Conservation (phyloP, 2,888 invertebrate species). For the Machimus atricapillus region DNA sequence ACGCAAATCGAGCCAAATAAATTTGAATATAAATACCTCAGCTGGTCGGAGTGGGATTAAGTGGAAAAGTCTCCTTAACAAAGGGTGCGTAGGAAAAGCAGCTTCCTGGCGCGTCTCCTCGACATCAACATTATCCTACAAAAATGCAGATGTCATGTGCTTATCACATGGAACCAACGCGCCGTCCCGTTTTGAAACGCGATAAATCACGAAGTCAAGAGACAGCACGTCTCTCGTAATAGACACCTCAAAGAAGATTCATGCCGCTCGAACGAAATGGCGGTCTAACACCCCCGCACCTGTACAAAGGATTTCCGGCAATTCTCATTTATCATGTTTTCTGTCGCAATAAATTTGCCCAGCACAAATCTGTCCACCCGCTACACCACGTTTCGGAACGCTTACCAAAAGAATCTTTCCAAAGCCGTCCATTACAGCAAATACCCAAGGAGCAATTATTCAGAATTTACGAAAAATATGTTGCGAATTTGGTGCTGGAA, state of each 20-base stretch:
- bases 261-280: not conserved
- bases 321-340: conserved; percentile 45
- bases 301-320: conserved; percentile 9
- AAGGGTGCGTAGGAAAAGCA: not conserved
- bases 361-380: conserved; percentile 35
- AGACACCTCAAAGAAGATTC: conserved; percentile 30
- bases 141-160: conserved; percentile 35
- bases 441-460: conserved; percentile 7
- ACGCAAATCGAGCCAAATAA: not conserved
- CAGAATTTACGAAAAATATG: conserved; percentile 27
- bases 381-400: not conserved
- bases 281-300: not conserved
- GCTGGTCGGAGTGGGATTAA: not conserved
- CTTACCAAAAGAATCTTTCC: conserved; percentile 17
- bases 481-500: not conserved
- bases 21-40: not conserved
- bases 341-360: conserved; percentile 46
- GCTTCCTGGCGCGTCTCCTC: not conserved
- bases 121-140: not conserved
- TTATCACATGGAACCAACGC: conserved; percentile 12
- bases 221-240: conserved; percentile 19
- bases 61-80: not conserved
- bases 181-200: not conserved
- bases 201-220: conserved; percentile 33
- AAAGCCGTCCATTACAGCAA: conserved; percentile 16